Percentiles rank a stretch among this genome's conserved stretches.
Conservation (phyloP, 2,888 invertebrate species). For the Pediacus dermestoides region DNA sequence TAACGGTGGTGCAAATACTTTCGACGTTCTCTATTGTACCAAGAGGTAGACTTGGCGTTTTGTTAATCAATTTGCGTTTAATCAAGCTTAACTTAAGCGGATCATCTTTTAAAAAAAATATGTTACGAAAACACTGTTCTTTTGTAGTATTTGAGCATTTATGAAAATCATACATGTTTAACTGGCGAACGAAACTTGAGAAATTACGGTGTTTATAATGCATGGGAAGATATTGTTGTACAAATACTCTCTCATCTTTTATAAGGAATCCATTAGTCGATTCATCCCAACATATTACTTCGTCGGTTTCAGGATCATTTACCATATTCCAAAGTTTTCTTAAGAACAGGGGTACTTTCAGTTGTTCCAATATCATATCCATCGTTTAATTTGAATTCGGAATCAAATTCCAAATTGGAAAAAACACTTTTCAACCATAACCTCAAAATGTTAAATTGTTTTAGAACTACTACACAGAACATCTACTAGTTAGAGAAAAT, state of each 20-base stretch:
- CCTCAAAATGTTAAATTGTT: no score
- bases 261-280: slow-evolving; percentile 86
- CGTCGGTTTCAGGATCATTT: slow-evolving; percentile 25
- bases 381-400: no score
- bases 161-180: slow-evolving; percentile 98
- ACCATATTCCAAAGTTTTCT: slow-evolving; percentile 37
- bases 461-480: no score
- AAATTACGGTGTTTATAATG: slow-evolving; percentile 98
- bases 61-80: slow-evolving; percentile 66
- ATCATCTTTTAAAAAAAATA: slow-evolving; percentile 79
- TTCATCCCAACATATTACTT: slow-evolving; percentile 34
- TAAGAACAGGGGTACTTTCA: slow-evolving; percentile 31
- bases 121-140: slow-evolving; percentile 91
- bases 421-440: no score
- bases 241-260: slow-evolving; percentile 85
- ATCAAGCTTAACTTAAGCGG: slow-evolving; percentile 71
- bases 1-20: slow-evolving; percentile 13
- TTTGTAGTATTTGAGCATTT: slow-evolving; percentile 89
- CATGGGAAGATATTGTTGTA: slow-evolving; percentile 81
- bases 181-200: slow-evolving; percentile 92
- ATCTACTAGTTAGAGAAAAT: no score
- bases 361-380: no score
- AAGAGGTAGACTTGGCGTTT: neutral
- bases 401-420: no score
- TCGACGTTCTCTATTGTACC: no score